Conservation (phyloP, 2,113 vertebrate genomes). For the Tragelaphus strepsiceros region DNA sequence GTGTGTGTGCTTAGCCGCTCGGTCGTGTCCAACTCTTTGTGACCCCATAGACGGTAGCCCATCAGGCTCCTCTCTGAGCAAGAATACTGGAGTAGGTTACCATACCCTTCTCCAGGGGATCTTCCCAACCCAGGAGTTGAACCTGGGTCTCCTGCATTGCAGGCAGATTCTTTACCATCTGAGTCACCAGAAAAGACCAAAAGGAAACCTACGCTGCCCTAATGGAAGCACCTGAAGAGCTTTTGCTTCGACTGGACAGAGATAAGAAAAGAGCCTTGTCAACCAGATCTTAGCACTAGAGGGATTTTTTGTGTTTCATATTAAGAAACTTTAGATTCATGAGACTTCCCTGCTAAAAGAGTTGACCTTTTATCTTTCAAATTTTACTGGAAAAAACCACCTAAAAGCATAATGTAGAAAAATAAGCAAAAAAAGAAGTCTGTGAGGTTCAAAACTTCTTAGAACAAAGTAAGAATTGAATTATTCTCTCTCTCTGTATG, state of each 20-base stretch:
- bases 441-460: neutral
- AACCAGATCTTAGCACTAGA: neutral
- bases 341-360: neutral
- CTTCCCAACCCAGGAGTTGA: neutral
- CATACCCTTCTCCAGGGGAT: neutral
- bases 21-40: neutral
- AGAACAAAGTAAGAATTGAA: neutral
- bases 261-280: neutral
- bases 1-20: neutral
- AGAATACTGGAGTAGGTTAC: neutral
- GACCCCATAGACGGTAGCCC: neutral
- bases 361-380: neutral
- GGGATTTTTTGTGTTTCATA: neutral
- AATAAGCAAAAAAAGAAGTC: neutral
- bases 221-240: neutral
- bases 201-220: neutral
- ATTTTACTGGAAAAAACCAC: neutral
- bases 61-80: neutral
- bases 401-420: neutral
- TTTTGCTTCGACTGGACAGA: rapidly evolving
- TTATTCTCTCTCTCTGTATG: neutral
- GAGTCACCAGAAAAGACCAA: neutral
- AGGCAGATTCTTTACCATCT: neutral
- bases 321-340: neutral
- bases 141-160: neutral